These are phyloP conservation scores for Helicoverpa assulta DNA, from an alignment of 2,888 invertebrate genomes.

Conservation along the genomic window DNA sequence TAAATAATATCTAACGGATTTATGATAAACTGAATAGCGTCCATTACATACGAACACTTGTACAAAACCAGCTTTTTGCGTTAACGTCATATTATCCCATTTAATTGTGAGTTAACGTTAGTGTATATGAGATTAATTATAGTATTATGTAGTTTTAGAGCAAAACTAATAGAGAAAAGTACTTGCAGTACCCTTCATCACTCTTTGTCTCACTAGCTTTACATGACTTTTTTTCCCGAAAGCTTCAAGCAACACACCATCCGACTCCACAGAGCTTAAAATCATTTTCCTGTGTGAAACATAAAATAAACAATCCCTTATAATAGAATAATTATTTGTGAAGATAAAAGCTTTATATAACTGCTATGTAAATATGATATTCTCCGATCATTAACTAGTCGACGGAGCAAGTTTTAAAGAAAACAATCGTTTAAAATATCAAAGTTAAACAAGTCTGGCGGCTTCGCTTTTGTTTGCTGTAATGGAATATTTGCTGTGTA, in stretches of 20 bases:
- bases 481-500: constrained; percentile 39
- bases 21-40: background rate
- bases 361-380: constrained; percentile 6
- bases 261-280: background rate
- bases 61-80: background rate
- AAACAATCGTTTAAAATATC: constrained; percentile 54
- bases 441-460: constrained; percentile 46
- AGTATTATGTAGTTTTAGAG: background rate
- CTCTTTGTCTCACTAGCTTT: no score
- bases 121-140: background rate
- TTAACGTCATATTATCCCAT: background rate
- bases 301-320: background rate
- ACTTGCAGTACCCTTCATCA: no score
- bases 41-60: background rate
- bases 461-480: constrained; percentile 31
- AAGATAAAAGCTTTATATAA: background rate
- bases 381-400: constrained; percentile 36
- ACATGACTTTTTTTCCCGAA: no score
- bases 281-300: background rate
- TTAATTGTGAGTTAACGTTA: no score
- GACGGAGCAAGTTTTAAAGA: constrained; percentile 47
- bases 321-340: constrained; percentile 3
- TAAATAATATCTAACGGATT: background rate
- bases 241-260: no score
- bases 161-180: background rate